Percentiles rank a stretch among this genome's conserved stretches.
Conservation (phyloP, 2,113 vertebrate species). For the Leucopsar rothschildi region DNA sequence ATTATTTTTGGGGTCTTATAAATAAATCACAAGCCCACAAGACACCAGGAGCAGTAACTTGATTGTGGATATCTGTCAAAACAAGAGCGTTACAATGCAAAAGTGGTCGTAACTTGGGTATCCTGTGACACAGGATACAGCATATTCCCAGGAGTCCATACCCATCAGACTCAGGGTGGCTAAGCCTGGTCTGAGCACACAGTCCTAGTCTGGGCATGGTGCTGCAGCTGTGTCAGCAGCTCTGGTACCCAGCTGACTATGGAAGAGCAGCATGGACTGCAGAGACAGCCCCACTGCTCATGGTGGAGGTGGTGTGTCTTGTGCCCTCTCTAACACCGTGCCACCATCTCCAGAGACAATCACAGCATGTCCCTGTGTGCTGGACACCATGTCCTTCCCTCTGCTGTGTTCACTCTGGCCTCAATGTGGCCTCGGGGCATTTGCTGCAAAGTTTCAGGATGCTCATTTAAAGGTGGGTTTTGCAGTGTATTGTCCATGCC, state of each 20-base stretch:
- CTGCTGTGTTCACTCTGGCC: background rate
- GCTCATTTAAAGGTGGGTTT: background rate
- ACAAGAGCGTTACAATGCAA: background rate
- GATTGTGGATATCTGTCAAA: background rate
- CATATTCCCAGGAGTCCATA: background rate
- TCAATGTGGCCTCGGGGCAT: background rate
- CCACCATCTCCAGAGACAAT: background rate
- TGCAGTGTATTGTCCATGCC: background rate
- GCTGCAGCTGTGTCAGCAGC: background rate
- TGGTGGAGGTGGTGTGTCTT: fast-evolving
- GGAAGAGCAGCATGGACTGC: background rate
- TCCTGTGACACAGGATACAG: background rate
- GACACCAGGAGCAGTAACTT: background rate
- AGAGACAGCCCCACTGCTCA: background rate
- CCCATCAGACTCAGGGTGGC: background rate
- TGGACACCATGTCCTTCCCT: background rate
- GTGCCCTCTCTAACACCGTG: background rate
- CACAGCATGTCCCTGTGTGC: background rate
- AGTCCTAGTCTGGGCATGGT: background rate
- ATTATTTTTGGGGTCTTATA: background rate
- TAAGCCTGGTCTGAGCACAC: background rate
- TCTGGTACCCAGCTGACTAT: background rate
- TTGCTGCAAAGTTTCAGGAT: background rate
- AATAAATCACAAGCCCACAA: background rate
- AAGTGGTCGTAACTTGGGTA: background rate